A percentile compares a stretch with the other conserved stretches of the same genome.
These are phyloP conservation scores for Chymomyza caudatula DNA, from an alignment of 2,888 invertebrate species.

Conservation along the genomic window DNA sequence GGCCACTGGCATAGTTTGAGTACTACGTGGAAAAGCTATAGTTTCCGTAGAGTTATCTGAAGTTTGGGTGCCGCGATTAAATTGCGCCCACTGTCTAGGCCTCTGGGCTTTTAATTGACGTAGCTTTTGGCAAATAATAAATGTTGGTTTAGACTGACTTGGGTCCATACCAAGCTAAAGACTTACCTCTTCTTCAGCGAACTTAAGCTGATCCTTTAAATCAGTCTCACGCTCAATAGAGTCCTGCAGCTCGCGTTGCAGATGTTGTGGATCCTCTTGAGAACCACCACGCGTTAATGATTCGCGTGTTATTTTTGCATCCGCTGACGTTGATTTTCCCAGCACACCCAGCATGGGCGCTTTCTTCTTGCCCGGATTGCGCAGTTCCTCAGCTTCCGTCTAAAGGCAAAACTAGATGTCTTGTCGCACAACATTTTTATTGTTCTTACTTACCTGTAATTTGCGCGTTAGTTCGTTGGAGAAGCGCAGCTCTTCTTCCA, in stretches of 20 bases:
- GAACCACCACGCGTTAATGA: slow-evolving; percentile 88
- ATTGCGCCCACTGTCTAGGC: slow-evolving; percentile 23
- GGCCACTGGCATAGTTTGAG: slow-evolving; percentile 62
- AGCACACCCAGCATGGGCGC: slow-evolving; percentile 81
- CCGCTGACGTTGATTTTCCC: slow-evolving; percentile 81
- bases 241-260: slow-evolving; percentile 92
- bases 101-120: slow-evolving; percentile 35
- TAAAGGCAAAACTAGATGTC: slow-evolving; percentile 22
- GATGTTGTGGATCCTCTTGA: slow-evolving; percentile 88
- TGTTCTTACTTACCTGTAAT: slow-evolving; percentile 80
- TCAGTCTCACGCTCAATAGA: slow-evolving; percentile 96
- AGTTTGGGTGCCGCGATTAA: slow-evolving; percentile 75
- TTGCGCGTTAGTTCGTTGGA: slow-evolving; percentile 86
- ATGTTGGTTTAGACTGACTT: not conserved
- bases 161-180: slow-evolving; percentile 10
- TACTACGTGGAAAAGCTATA: slow-evolving; percentile 70
- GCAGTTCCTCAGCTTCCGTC: slow-evolving; percentile 75
- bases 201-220: slow-evolving; percentile 92
- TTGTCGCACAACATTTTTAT: not conserved
- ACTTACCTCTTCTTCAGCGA: slow-evolving; percentile 93
- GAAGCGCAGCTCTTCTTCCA: slow-evolving; percentile 91
- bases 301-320: slow-evolving; percentile 86
- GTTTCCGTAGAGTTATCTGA: slow-evolving; percentile 46
- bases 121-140: slow-evolving; percentile 44
- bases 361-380: slow-evolving; percentile 79